Evolutionary conservation across 2,113 vertebrate species (phyloP), one percentile per base, ranked within the genome.

Genomic region (Syrrhaptes paradoxus): DNA sequence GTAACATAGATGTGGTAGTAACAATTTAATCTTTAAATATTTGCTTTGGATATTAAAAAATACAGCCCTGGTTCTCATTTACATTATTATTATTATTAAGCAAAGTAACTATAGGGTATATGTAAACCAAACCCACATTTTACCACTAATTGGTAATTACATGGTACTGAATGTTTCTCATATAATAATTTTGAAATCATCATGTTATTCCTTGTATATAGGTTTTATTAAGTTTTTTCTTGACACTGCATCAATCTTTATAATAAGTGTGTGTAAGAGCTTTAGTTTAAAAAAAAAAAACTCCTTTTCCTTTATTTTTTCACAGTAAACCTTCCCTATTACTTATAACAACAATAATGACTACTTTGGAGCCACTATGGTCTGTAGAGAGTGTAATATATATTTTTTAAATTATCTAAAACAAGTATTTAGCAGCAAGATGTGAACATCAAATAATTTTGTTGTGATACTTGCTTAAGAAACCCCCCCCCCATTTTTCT

Each of bases 161-260:
- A 91, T 46, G 43, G 61, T 91, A 77, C 32, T 46, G 58, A 90
- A n/a, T 80, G 78, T 95, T 94, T 93, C 74, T 76, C 52, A 74
- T 76, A 41, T 68, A 91, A 74, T 88, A 92, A 85, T 94, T 89
- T 85, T 86, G 65, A 93, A 83, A 76, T 94, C 62, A 95, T 74
- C 34, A 61, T 90, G 38, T 78, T 96, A 71, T 68, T 94, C n/a
- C 29, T 66, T 83, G 21, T 66, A 59, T 66, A 58, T 82, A 89
- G 79, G 54, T 41, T 82, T 59, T 85, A 80, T 95, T 85, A 32
- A 61, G 17, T 63, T 90, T 22, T 82, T 95, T 87, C 74, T 88
- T 95, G 70, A 81, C 46, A 52, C 14, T 82, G 12, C 54, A 77
- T 95, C 75, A 81, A 31, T 95, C 78, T 95, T 43, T 49, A 41